These are phyloP conservation scores for Conger conger DNA, from an alignment of 2,113 vertebrate species.

Conservation along the genomic window DNA sequence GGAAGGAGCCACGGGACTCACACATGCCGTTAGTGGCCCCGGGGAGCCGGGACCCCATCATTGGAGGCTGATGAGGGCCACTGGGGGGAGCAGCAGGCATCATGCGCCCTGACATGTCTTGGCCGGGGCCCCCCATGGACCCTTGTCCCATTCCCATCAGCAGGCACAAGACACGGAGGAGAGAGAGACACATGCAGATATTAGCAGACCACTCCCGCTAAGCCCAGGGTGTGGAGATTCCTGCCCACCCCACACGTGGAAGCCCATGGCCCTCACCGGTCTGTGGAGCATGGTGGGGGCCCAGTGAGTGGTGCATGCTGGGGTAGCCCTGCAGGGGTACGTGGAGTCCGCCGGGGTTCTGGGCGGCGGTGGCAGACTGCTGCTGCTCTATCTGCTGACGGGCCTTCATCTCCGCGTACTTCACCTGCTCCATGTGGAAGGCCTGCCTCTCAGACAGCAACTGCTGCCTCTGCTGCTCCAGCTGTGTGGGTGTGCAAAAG, in stretches of 20 bases:
- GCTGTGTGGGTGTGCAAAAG: conserved; percentile 53
- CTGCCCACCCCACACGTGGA: neutral
- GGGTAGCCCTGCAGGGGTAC: conserved; percentile 76
- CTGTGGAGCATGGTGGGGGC: conserved; percentile 82
- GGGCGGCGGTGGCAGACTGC: conserved; percentile 65
- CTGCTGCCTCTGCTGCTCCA: conserved; percentile 97
- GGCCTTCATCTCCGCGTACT: conserved; percentile 91
- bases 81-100: conserved; percentile 67
- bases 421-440: conserved; percentile 99
- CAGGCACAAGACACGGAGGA: conserved; percentile 16
- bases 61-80: conserved; percentile 69
- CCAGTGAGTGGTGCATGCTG: conserved; percentile 89
- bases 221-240: neutral
- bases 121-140: conserved; percentile 79
- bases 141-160: conserved; percentile 57
- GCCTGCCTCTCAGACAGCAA: conserved; percentile 92
- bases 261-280: conserved; percentile 71
- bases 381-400: conserved; percentile 90
- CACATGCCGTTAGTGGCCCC: conserved; percentile 91
- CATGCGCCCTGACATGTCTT: conserved; percentile 81
- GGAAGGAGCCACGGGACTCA: conserved; percentile 63
- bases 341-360: conserved; percentile 45
- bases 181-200: neutral
- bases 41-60: conserved; percentile 82
- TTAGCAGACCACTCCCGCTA: neutral